A percentile compares a stretch with the other conserved stretches of the same genome.
phyloP scores from a whole-genome alignment of 1,140 invertebrate species.

The Archegozetes longisetosus region DNA sequence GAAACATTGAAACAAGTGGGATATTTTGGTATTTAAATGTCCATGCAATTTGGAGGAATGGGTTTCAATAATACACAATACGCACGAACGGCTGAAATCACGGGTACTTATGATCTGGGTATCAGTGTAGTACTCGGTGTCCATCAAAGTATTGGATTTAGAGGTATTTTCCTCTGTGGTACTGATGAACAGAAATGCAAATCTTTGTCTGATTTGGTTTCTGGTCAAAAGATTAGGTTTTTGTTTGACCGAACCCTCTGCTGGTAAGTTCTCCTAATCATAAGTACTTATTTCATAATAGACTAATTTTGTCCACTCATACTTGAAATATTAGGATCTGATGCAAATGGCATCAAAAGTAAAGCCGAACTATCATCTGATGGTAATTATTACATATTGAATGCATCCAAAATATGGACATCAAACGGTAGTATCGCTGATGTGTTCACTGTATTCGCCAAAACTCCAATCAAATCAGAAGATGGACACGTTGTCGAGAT shows the following conservation, averaged over 20 bases:
- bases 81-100: conserved; percentile 39
- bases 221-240: conserved; percentile 71
- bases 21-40: conserved; percentile 39
- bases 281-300: no score
- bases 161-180: conserved; percentile 83
- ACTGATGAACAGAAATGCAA: conserved; percentile 71
- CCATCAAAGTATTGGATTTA: conserved; percentile 42
- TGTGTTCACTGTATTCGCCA: conserved; percentile 93
- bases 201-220: conserved; percentile 75
- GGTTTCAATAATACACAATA: conserved; percentile 43
- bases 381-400: conserved; percentile 45
- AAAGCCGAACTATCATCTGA: conserved; percentile 29
- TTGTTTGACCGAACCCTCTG: conserved; percentile 89
- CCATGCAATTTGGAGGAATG: conserved; percentile 30
- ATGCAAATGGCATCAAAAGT: conserved; percentile 44
- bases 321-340: conserved; percentile 38
- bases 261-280: no score
- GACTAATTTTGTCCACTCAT: background rate
- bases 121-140: conserved; percentile 39
- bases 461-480: conserved; percentile 34
- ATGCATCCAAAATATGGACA: conserved; percentile 98
- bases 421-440: conserved; percentile 96
- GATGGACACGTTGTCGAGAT: conserved; percentile 45
- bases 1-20: conserved; percentile 37
- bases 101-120: conserved; percentile 39